phyloP scores from a whole-genome alignment of 2,797 vertebrate genomes.

The Tokudaia muenninki region DNA sequence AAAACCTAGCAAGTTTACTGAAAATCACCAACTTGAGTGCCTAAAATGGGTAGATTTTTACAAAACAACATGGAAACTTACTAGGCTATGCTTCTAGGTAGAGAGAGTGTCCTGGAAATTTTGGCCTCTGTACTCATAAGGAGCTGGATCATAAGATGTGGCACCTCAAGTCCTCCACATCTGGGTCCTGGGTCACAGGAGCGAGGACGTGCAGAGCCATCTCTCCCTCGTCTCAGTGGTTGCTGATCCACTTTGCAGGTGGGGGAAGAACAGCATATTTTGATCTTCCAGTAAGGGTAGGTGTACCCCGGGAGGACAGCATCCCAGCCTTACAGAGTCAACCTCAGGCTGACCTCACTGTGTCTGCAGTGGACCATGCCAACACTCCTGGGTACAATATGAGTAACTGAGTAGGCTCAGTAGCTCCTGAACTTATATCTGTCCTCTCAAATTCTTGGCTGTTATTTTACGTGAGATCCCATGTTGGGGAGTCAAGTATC shows the following conservation, averaged over 20 bases:
- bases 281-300: accelerated
- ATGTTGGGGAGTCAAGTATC: not conserved
- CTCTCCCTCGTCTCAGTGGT: accelerated
- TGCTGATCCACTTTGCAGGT: not conserved
- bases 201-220: accelerated
- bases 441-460: not conserved
- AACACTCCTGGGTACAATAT: accelerated
- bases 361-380: not conserved
- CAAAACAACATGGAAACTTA: not conserved
- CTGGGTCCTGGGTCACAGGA: not conserved
- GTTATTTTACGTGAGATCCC: not conserved
- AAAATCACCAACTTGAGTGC: not conserved
- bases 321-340: accelerated
- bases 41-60: not conserved
- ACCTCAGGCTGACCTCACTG: not conserved
- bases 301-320: accelerated
- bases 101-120: not conserved
- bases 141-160: accelerated
- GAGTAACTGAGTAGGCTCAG: not conserved
- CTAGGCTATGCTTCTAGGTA: not conserved
- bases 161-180: not conserved
- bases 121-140: not conserved
- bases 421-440: not conserved
- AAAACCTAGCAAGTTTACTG: not conserved
- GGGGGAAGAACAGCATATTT: accelerated